Evolutionary conservation across 2,797 vertebrate species (phyloP).

Genomic region (Presbytis comata): DNA sequence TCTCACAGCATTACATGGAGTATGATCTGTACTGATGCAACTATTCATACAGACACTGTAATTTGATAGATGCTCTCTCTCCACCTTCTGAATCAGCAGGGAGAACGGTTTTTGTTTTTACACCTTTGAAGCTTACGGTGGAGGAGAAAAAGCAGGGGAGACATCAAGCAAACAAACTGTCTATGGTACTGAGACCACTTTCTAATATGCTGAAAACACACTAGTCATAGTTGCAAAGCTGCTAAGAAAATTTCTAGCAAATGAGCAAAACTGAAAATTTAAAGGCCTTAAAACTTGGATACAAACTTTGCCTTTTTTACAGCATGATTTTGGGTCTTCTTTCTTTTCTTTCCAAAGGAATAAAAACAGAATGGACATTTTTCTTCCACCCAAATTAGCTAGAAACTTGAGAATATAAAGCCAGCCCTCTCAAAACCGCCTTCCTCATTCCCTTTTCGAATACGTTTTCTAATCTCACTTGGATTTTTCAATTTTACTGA

Average conservation of each 20-base stretch:
- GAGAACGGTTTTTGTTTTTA: background rate
- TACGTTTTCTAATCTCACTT: background rate
- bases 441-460: background rate
- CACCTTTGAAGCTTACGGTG: background rate
- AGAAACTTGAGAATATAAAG: background rate
- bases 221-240: background rate
- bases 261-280: background rate
- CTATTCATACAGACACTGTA: background rate
- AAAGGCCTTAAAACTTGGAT: background rate
- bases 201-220: background rate
- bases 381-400: background rate
- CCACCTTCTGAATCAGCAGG: background rate
- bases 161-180: background rate
- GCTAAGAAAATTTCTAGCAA: background rate
- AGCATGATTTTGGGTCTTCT: background rate
- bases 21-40: background rate
- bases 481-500: background rate
- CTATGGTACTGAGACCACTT: background rate
- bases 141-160: background rate
- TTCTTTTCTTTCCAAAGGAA: background rate
- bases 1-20: background rate
- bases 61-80: background rate
- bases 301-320: background rate
- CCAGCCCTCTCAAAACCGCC: background rate
- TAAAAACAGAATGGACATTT: background rate